Percentiles rank a stretch among this genome's conserved stretches.
Evolutionary conservation across 2,888 invertebrate species (phyloP).

Genomic region (Eristalis arbustorum): DNA sequence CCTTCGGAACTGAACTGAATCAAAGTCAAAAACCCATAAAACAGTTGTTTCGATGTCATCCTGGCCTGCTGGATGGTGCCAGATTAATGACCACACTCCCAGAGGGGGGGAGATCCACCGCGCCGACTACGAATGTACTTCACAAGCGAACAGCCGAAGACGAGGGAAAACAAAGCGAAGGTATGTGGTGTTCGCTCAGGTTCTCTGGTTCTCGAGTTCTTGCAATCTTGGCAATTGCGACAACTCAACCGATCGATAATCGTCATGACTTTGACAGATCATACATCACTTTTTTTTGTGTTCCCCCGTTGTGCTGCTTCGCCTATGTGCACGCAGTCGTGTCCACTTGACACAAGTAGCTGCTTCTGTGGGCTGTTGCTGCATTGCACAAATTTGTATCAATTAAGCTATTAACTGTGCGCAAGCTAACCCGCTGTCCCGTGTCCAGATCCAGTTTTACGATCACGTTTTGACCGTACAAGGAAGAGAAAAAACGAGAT

Average conservation of each 20-base stretch:
- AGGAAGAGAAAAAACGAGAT: slow-evolving; percentile 44
- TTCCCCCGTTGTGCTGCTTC: not conserved
- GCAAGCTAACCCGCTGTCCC: slow-evolving; percentile 4
- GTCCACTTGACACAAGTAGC: slow-evolving; percentile 39
- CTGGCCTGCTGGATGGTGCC: slow-evolving; percentile 55
- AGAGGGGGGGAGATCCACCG: slow-evolving; percentile 35
- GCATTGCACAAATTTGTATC: slow-evolving; percentile 67
- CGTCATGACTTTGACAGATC: slow-evolving; percentile 69
- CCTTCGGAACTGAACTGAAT: slow-evolving; percentile 22
- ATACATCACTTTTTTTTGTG: slow-evolving; percentile 66
- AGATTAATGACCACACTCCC: slow-evolving; percentile 61
- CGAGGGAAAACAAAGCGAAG: not conserved
- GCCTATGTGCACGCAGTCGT: not conserved
- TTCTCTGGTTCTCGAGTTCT: too few species aligned
- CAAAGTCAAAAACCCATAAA: slow-evolving; percentile 46
- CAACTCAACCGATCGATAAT: slow-evolving; percentile 69
- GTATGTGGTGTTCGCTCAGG: not conserved
- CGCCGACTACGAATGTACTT: not conserved
- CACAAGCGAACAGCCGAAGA: not conserved
- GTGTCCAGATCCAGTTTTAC: slow-evolving; percentile 56
- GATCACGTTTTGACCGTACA: slow-evolving; percentile 57
- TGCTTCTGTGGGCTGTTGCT: slow-evolving; percentile 28
- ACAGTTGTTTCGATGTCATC: slow-evolving; percentile 62
- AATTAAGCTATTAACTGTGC: slow-evolving; percentile 68
- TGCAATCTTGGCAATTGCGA: slow-evolving; percentile 13